Percentiles rank a stretch among this genome's conserved stretches.
phyloP scores from a whole-genome alignment of 2,888 invertebrate species.

The Pristionchus fissidentatus region DNA sequence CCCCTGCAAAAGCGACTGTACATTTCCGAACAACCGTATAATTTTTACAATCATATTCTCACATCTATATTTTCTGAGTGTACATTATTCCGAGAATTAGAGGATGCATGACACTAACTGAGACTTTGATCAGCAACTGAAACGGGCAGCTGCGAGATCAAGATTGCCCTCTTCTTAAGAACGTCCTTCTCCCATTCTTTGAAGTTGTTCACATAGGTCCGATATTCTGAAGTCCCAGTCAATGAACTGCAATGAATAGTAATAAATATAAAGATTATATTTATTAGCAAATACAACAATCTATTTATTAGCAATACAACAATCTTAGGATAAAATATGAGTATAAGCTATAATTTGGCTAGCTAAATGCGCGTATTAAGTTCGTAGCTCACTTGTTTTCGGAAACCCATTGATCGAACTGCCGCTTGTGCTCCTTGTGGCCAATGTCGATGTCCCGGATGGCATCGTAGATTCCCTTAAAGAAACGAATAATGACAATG shows the following conservation, averaged over 20 bases:
- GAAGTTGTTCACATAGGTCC: conserved; percentile 43
- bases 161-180: background rate
- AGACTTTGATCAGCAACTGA: conserved; percentile 24
- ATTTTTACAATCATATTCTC: too few relatives aligned
- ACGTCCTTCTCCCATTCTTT: conserved; percentile 41
- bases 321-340: too few relatives aligned
- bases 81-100: too few relatives aligned
- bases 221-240: conserved; percentile 19
- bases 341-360: too few relatives aligned
- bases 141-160: conserved; percentile 20
- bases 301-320: too few relatives aligned
- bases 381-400: conserved; percentile 43
- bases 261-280: too few relatives aligned
- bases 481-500: background rate
- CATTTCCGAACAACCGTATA: too few relatives aligned
- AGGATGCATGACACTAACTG: conserved; percentile 25
- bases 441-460: conserved; percentile 24
- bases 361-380: too few relatives aligned
- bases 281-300: too few relatives aligned
- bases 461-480: conserved; percentile 40
- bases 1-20: conserved; percentile 28
- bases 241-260: background rate
- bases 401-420: conserved; percentile 27
- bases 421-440: conserved; percentile 29
- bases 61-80: too few relatives aligned